Percentiles rank a stretch among this genome's conserved stretches.
These are phyloP conservation scores for Alces alces DNA, from an alignment of 2,113 vertebrate species.

Conservation along the genomic window DNA sequence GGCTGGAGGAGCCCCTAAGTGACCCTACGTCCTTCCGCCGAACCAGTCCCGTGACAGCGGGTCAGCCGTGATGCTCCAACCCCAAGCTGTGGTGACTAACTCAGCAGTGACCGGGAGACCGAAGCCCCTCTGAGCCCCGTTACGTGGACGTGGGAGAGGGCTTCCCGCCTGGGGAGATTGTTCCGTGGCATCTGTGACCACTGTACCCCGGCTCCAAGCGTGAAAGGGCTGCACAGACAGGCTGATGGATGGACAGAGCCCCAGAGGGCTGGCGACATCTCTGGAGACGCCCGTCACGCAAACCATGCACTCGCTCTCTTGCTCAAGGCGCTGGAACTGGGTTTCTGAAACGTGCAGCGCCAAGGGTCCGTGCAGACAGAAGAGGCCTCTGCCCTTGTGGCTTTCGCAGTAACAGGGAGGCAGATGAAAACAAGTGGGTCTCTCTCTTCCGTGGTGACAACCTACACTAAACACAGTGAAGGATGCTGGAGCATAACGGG, in stretches of 20 bases:
- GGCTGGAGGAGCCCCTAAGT: background rate
- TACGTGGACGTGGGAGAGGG: background rate
- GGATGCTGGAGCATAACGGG: background rate
- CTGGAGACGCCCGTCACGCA: fast-evolving
- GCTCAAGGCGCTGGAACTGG: background rate
- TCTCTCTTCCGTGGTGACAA: background rate
- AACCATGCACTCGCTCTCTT: fast-evolving
- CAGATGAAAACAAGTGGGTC: background rate
- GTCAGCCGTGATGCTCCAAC: background rate
- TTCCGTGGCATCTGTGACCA: background rate
- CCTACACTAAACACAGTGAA: background rate
- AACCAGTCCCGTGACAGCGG: background rate
- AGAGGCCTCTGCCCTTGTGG: background rate
- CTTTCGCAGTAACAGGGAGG: background rate
- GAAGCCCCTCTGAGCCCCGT: background rate
- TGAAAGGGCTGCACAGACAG: background rate
- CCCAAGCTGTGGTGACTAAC: background rate
- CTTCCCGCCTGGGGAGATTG: background rate
- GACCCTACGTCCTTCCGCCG: background rate
- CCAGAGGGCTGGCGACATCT: background rate
- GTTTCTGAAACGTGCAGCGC: background rate
- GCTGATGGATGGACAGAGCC: background rate
- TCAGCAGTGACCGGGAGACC: background rate
- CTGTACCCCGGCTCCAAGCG: background rate
- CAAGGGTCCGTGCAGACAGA: background rate